A percentile compares a stretch with the other conserved stretches of the same genome.
Evolutionary conservation across 2,113 vertebrate species (phyloP).

Genomic region (Condylura cristata): DNA sequence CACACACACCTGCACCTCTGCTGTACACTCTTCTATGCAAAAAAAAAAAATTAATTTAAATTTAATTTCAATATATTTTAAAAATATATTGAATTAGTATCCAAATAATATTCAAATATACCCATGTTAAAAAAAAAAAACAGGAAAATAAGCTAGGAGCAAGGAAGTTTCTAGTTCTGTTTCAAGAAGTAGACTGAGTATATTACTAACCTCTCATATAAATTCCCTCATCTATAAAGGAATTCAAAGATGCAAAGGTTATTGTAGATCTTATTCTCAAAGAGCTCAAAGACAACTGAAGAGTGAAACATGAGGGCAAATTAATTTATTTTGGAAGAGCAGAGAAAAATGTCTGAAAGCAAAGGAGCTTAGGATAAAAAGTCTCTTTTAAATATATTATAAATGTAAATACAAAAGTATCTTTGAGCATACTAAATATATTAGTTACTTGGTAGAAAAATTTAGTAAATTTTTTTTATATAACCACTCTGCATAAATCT

Average conservation of each 20-base stretch:
- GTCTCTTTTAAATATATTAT: too few species aligned
- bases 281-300: too few species aligned
- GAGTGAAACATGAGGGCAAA: too few species aligned
- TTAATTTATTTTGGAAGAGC: too few species aligned
- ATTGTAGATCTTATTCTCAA: too few species aligned
- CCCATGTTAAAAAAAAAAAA: too few species aligned
- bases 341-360: too few species aligned
- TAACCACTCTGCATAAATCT: not conserved
- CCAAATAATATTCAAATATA: not conserved
- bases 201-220: not conserved
- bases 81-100: not conserved
- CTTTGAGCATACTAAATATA: not conserved
- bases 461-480: conserved; percentile 12
- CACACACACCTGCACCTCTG: too few species aligned
- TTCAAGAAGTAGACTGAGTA: not conserved
- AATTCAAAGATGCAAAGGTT: too few species aligned
- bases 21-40: too few species aligned
- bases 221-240: not conserved
- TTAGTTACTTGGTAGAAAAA: not conserved
- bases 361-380: too few species aligned
- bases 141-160: not conserved
- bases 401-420: not conserved
- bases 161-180: not conserved
- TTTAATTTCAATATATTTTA: not conserved
- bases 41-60: too few species aligned